Conservation (phyloP, 2,113 vertebrate genomes). For the Proteles cristata region DNA sequence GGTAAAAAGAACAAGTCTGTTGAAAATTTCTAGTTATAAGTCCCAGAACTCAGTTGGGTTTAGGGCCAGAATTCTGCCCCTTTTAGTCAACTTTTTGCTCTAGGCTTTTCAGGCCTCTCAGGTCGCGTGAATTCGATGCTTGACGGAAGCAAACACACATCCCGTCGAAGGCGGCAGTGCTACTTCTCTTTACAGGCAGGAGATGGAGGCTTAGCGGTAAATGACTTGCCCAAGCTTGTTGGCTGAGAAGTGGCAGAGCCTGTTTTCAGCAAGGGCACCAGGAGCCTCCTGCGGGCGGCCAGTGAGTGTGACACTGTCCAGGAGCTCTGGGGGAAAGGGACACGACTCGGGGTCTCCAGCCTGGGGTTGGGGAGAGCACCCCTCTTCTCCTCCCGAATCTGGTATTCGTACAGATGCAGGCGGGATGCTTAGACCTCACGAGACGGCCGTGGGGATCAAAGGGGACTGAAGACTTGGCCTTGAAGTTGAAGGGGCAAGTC, state of each 20-base stretch:
- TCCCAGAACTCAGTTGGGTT: neutral
- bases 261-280: neutral
- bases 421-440: neutral
- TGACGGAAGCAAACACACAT: neutral
- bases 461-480: neutral
- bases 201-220: neutral
- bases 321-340: neutral
- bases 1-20: neutral
- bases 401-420: neutral
- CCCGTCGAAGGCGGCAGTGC: neutral
- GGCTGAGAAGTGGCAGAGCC: neutral
- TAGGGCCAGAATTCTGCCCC: neutral
- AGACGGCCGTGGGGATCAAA: neutral
- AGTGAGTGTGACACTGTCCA: neutral
- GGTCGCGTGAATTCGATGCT: neutral
- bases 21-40: neutral
- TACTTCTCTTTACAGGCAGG: neutral
- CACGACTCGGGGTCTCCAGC: neutral
- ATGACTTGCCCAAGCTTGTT: neutral
- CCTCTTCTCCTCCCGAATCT: neutral
- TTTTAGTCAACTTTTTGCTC: neutral
- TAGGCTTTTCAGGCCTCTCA: neutral
- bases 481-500: neutral
- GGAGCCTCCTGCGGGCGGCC: neutral
- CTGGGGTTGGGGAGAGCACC: neutral